These are phyloP conservation scores for Scolanthus callimorphus DNA, from an alignment of 92 coral and sea anemone genomes.

Conservation along the genomic window DNA sequence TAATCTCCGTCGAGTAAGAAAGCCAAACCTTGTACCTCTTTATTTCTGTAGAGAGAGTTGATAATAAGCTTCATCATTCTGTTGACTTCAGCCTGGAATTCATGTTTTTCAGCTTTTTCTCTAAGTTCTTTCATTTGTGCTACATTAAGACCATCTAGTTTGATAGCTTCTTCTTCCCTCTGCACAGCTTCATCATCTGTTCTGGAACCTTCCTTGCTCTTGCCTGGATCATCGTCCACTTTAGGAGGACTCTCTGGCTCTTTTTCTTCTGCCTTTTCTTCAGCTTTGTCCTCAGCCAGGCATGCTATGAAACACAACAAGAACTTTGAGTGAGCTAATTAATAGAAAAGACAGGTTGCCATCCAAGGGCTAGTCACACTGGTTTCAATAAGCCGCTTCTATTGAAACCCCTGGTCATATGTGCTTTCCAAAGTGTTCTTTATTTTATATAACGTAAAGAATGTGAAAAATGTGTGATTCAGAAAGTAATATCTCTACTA, in stretches of 20 bases:
- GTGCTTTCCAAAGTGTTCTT: no score
- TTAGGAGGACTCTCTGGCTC: slow-evolving; percentile 80
- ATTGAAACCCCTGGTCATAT: no score
- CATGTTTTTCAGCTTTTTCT: slow-evolving; percentile 92
- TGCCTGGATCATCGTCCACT: slow-evolving; percentile 95
- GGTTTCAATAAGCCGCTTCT: no score
- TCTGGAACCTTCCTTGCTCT: slow-evolving; percentile 93
- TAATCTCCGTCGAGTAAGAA: no score
- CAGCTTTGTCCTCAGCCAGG: slow-evolving; percentile 77
- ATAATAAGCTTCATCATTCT: slow-evolving; percentile 99
- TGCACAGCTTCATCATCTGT: slow-evolving; percentile 98
- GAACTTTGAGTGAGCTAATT: no score
- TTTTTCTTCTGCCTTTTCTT: slow-evolving; percentile 65
- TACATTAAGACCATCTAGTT: slow-evolving; percentile 94
- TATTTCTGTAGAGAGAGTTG: slow-evolving; percentile 95
- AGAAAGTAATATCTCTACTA: no score
- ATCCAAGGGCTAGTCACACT: no score
- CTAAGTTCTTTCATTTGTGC: slow-evolving; percentile 98
- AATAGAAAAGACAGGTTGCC: no score
- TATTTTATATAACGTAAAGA: no score
- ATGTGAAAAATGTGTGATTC: no score
- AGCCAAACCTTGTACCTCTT: slow-evolving; percentile 57
- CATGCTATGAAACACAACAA: slow-evolving; percentile 20
- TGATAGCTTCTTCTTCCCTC: slow-evolving; percentile 96
- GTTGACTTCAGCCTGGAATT: slow-evolving; percentile 98